Evolutionary conservation across 2,113 vertebrate genomes (phyloP), one percentile per base, ranked within the genome.

Genomic region (Coryphaenoides rupestris): DNA sequence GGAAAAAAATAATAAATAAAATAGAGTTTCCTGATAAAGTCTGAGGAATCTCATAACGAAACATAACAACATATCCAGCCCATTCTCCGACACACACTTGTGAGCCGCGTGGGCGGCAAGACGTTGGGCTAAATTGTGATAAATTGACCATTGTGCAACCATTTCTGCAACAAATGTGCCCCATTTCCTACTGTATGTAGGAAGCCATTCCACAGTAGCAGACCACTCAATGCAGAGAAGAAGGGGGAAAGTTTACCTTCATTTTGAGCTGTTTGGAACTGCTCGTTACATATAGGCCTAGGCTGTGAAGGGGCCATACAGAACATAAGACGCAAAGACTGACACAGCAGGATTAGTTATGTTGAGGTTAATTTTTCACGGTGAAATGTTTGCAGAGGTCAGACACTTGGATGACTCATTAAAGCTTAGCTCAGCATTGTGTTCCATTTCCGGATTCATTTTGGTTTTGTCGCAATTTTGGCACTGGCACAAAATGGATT

Each of bases 161-260:
- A 58, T n/a, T 33, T 19, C 57, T 58, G 57, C 55, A 57, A 63
- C 19, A 46, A 16, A 50, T 13, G 22, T 22, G 15, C 33, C 47
- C 47, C 47, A 13, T 50, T 50, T 50, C 47, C 47, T 50, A 50
- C 3, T 5, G 15, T 17, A 16, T 17, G 47, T 50, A 50, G 15
- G 17, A 16, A 50, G 47, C n/a, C 47, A 50, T 50, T 50, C n/a
- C 15, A 17, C 15, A 50, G 47, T 50, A 50, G 47, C n/a, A 17
- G 15, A n/a, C 47, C n/a, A n/a, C 47, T 50, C 15, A 17, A 21
- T 12, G 33, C 33, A 40, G 2, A 3, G 33, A 7, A 40, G 2
- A 3, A 33, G 4, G 10, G 28, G 28, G 28, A 33, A 33, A 33
- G 28, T 33, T 33, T 3, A 3, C 5, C 28, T 9, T 33, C 28